Evolutionary conservation across 92 coral and sea anemone species (phyloP), one percentile per base, ranked within the genome.

Genomic region (Muricea muricata): DNA sequence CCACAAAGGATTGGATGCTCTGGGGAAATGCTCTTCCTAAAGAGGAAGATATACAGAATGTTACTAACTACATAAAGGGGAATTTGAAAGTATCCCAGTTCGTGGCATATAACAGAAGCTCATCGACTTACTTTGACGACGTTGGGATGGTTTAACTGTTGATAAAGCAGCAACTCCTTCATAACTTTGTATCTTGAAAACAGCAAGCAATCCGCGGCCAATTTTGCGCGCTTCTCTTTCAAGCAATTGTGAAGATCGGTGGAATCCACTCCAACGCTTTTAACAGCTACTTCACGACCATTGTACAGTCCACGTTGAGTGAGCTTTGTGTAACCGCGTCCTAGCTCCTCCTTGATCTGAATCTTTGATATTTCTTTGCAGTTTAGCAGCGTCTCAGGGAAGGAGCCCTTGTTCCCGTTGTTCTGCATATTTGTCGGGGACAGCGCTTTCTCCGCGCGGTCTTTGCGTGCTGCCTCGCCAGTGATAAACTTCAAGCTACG

Each of bases 251-350:
- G 89, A 25, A 96, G 83, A 65, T 96, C 99, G 26, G 87, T 93
- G 56, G 82, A 92, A 58, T 70, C 65, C 23, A 77, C 78, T 0
- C 88, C 90, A 13, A 90, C 89, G 76, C 99, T 93, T 76, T 96
- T 96, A 18, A 96, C 81, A 23, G 99, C 99, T 3, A 88, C 86
- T 17, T 77, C 87, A 0, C 26, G 68, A 8, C 93, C 99, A 34
- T 54, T 47, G 32, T 83, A 82, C 0, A 88, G 12, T 2, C 97
- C 99, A 46, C 68, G 94, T 71, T 96, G 94, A 3, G 94, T 97
- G 7, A 89, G 33, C 42, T 96, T 96, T 1, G 93, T 96, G 58
- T 96, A 96, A 34, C 99, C 99, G 29, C 91, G 92, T 0, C 97
- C 97, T 18, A 93, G 37, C 68, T 91, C 91, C 8, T 82, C 80